Evolutionary conservation across 2,888 invertebrate species (phyloP), one percentile per base, ranked within the genome.

Genomic region (Mycalesis mineus): DNA sequence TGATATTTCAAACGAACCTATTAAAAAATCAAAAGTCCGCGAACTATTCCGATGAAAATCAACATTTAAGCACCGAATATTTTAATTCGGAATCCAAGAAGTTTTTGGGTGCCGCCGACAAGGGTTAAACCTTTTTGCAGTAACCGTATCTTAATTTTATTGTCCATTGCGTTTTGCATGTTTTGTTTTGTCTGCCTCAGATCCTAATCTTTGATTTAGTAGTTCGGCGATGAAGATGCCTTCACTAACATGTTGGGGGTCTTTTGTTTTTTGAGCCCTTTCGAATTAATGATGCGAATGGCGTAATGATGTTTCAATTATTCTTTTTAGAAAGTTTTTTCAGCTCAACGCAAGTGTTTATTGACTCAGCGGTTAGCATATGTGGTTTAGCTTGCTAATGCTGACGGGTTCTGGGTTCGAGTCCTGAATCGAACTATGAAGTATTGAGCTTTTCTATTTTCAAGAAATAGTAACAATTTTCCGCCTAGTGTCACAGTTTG

Each of bases 141-240:
- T 70, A 69, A 68, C 70, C 66, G 71, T 70, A 71, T 68, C 65
- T 69, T 63, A 71, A 71, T 71, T 71, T 71, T 68, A 66, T 71
- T 72, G 70, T 74, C 68, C 73, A 77, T 71, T 71, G 69, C 68
- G 65, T 74, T 70, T 71, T 69, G 64, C 63, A 63, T 55, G 71
- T 77, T 73, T 75, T 77, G 72, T 79, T 76, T 69, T 77, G 78
- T 79, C 77, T 78, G 78, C 72, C 67, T 66, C 69, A 74, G 77
- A 77, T 78, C 69, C 69, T 73, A 70, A 75, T 74, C 75, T 77
- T 76, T 78, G 75, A 77, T 79, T 80, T 78, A 80, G 71, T 65
- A 65, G 68, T 60, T 66, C 62, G 60, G 55, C 65, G 66, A 67
- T 70, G 67, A 64, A 62, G 61, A 65, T 63, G 59, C 61, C 61